Evolutionary conservation across 2,888 invertebrate species (phyloP).

Genomic region (Epinotia bilunana): DNA sequence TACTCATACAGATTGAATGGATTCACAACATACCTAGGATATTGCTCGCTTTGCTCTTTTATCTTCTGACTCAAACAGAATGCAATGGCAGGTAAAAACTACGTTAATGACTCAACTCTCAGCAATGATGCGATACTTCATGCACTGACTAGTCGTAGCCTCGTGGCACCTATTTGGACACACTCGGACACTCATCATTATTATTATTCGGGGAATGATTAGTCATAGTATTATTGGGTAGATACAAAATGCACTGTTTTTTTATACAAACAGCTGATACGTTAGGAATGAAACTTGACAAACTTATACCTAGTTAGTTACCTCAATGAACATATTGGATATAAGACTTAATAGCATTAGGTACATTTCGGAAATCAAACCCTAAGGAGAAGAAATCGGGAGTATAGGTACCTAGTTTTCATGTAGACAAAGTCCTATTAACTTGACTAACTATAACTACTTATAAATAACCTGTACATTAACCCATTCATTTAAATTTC

Average conservation of each 20-base stretch:
- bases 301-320: too few relatives aligned
- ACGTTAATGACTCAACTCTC: constrained; percentile 37
- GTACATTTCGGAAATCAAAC: too few relatives aligned
- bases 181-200: not conserved
- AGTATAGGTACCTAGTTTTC: not conserved
- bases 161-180: not conserved
- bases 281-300: too few relatives aligned
- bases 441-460: too few relatives aligned
- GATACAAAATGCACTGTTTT: too few relatives aligned
- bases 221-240: not conserved
- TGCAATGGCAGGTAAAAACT: constrained; percentile 37
- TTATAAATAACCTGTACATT: too few relatives aligned
- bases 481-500: not conserved
- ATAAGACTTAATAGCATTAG: too few relatives aligned
- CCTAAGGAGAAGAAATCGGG: too few relatives aligned
- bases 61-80: constrained; percentile 18
- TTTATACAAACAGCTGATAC: too few relatives aligned
- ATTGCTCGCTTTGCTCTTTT: constrained; percentile 11
- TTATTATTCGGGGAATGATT: constrained; percentile 2
- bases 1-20: not conserved
- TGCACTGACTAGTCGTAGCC: constrained; percentile 9
- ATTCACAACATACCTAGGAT: not conserved
- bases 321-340: too few relatives aligned
- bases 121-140: constrained; percentile 8
- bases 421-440: not conserved